A percentile compares a stretch with the other conserved stretches of the same genome.
Conservation (phyloP, 2,113 vertebrate species). For the Thymallus thymallus region DNA sequence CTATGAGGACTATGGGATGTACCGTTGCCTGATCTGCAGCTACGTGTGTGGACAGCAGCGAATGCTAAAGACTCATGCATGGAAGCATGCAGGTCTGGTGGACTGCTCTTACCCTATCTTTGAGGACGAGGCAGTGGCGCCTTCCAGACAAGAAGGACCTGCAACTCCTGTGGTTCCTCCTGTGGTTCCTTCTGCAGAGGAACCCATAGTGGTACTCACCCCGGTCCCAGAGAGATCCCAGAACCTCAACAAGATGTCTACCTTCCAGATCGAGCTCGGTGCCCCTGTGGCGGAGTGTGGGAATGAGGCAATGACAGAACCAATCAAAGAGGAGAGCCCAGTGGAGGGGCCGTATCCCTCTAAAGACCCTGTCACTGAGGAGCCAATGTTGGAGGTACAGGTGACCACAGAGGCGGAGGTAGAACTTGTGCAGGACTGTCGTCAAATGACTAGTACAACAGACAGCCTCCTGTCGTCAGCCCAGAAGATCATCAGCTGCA, state of each 20-base stretch:
- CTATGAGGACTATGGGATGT: conserved; percentile 89
- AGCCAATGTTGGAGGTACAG: conserved; percentile 77
- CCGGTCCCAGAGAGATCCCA: conserved; percentile 64
- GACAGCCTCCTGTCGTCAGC: conserved; percentile 93
- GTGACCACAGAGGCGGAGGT: conserved; percentile 75
- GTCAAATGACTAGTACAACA: conserved; percentile 25
- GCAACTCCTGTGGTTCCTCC: conserved; percentile 43
- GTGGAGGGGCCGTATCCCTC: conserved; percentile 61
- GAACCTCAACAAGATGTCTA: conserved; percentile 63
- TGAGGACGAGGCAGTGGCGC: conserved; percentile 81
- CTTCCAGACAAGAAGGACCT: conserved; percentile 55
- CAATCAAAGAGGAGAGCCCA: conserved; percentile 53
- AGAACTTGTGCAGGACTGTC: conserved; percentile 72
- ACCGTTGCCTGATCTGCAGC: conserved; percentile 93
- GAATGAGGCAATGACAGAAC: conserved; percentile 40
- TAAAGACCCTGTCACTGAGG: conserved; percentile 66
- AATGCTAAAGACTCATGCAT: conserved; percentile 96
- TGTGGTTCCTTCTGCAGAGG: conserved; percentile 47
- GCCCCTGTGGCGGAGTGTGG: conserved; percentile 59
- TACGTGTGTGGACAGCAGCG: conserved; percentile 97
- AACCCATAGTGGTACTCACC: conserved; percentile 82
- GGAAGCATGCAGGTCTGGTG: conserved; percentile 95
- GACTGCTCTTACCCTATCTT: conserved; percentile 97
- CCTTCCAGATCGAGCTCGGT: conserved; percentile 82
- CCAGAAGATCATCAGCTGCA: conserved; percentile 93